Percentiles rank a stretch among this genome's conserved stretches.
These are phyloP conservation scores for Escarpia spicata DNA, from an alignment of 2,888 invertebrate species.

Conservation along the genomic window DNA sequence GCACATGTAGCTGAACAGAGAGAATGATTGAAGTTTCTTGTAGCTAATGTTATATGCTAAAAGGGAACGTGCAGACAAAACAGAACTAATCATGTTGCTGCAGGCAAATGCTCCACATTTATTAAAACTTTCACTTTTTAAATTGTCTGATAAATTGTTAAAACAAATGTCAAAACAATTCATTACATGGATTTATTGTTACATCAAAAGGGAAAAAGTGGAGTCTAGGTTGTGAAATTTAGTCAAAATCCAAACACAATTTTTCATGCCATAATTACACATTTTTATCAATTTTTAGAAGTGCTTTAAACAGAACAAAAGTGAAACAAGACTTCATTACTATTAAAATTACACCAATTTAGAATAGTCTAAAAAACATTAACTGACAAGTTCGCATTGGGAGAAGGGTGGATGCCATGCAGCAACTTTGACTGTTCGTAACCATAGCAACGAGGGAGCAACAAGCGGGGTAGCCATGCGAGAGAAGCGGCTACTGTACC, in stretches of 20 bases:
- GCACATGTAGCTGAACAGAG: background rate
- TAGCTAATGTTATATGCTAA: background rate
- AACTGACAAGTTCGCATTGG: background rate
- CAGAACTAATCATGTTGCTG: background rate
- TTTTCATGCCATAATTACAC: background rate
- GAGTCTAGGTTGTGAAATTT: background rate
- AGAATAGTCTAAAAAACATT: background rate
- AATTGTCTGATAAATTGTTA: background rate
- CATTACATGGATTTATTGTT: background rate
- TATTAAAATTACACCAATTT: background rate
- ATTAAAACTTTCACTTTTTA: background rate
- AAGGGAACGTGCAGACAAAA: background rate
- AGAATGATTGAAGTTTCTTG: background rate
- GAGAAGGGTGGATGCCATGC: background rate
- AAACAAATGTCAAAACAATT: background rate
- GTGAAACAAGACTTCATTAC: no score
- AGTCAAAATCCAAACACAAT: background rate
- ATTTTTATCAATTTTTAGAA: background rate
- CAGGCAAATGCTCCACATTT: background rate
- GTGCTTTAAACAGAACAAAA: no score
- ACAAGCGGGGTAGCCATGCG: background rate
- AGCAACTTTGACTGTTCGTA: background rate
- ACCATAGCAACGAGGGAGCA: background rate
- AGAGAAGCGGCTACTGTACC: constrained; percentile 43
- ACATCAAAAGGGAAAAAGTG: background rate